Base-by-base conservation (phyloP, 2,888 invertebrate species). In the Zaprionus lineosus region DNA sequence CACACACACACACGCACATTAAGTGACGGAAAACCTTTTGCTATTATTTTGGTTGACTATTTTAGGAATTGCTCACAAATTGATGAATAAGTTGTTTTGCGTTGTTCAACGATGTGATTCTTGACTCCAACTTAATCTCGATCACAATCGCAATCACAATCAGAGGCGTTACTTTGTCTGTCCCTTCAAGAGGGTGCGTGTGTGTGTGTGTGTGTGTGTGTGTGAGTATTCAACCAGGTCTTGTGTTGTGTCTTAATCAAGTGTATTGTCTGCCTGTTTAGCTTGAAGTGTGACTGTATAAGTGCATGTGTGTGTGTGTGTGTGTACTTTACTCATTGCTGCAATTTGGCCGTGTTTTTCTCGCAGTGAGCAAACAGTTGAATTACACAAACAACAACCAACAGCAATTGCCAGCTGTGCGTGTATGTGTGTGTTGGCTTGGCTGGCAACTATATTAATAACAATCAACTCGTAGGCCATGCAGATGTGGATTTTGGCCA, bases 81-180 rank as follows among this genome's bases (percentile, higher is more conserved):
- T 74, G 73, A 74, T 74, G 73, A 74, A 74, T 74, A 74, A 74
- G 74, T 74, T 74, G 73, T 72, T 72, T 70, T 66, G 53, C 59
- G 48, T 48, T 46, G 40, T 60, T 55, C 29, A 24, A 43, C 29
- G 47, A 9, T 51, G 56, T 65, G 57, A 39, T 72, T 61, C 58
- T 73, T 66, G 74, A 71, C 71, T 71, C 55, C 43, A 65, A 55
- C 71, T 64, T 64, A 74, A 74, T 74, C 73, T 71, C 71, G 74
- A 74, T 55, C 47, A 60, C 41, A 37, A 41, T 28, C 29, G n/a
- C 28, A 40, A 34, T 40, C 21, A 52, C 24, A 43, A 29, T 24
- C 44, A 47, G 34, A 55, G 34, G 9, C 57, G 57, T 65, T 58
- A 55, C 67, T 52, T 57, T 70, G 70, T 59, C 61, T 43, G 44